A percentile compares a stretch with the other conserved stretches of the same genome.
Evolutionary conservation across 2,113 vertebrate species (phyloP).

Genomic region (Tetrax tetrax): DNA sequence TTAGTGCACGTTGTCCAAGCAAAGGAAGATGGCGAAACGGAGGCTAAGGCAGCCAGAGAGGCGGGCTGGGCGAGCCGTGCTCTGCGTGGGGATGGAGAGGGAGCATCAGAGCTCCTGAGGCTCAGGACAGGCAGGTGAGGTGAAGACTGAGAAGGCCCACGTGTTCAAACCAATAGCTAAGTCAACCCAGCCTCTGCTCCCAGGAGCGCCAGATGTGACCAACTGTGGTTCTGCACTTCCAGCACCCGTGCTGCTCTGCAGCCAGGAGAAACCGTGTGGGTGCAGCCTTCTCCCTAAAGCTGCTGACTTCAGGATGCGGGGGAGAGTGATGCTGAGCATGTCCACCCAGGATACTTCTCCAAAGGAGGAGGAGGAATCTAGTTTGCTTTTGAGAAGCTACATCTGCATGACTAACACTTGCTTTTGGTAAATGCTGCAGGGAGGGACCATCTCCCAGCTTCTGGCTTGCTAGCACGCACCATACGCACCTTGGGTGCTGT

Average conservation of each 20-base stretch:
- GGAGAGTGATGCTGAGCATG: neutral
- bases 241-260: neutral
- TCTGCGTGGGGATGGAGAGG: neutral
- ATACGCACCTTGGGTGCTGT: neutral
- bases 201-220: neutral
- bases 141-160: accelerated
- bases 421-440: neutral
- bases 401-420: neutral
- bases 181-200: neutral
- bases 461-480: neutral
- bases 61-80: neutral
- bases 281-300: neutral
- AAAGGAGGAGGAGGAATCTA: neutral
- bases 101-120: neutral
- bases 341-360: neutral
- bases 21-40: neutral
- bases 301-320: neutral
- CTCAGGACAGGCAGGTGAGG: neutral
- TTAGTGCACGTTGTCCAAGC: neutral
- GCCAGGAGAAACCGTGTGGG: neutral
- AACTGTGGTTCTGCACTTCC: neutral
- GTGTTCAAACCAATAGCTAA: neutral
- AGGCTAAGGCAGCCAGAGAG: neutral
- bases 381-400: neutral
- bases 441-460: neutral